A percentile compares a stretch with the other conserved stretches of the same genome.
Evolutionary conservation across 2,113 vertebrate genomes (phyloP).

Genomic region (Rhinichthys klamathensis): DNA sequence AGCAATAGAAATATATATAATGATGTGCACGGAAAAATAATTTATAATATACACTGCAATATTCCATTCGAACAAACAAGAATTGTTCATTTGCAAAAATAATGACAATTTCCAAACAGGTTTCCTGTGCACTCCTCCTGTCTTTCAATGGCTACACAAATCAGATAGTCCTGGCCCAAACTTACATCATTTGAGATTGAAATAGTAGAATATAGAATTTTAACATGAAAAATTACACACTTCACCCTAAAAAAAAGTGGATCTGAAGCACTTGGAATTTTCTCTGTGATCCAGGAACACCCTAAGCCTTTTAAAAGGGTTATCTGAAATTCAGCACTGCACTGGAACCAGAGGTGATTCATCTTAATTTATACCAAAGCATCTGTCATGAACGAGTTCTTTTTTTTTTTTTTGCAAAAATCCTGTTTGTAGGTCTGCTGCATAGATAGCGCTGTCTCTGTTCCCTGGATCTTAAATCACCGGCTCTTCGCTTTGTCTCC

Average conservation of each 20-base stretch:
- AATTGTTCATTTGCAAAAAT: no score
- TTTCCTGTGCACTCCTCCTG: not conserved
- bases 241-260: not conserved
- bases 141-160: not conserved
- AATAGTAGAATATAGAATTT: not conserved
- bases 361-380: conserved; percentile 34
- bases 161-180: not conserved
- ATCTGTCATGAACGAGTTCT: not conserved
- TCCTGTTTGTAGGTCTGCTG: conserved; percentile 29
- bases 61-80: no score
- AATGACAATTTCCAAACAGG: not conserved
- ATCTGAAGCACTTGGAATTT: not conserved
- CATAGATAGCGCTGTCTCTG: conserved; percentile 59
- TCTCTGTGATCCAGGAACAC: conserved; percentile 7
- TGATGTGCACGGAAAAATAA: no score
- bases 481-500: conserved; percentile 63
- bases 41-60: no score
- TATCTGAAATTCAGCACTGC: conserved; percentile 17
- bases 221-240: not conserved
- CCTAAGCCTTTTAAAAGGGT: not conserved
- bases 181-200: not conserved
- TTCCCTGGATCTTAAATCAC: conserved; percentile 67
- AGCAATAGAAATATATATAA: no score
- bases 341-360: conserved; percentile 22
- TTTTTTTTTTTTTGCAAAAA: conserved; percentile 4